Evolutionary conservation across 2,113 vertebrate genomes (phyloP).

Genomic region (Syrrhaptes paradoxus): DNA sequence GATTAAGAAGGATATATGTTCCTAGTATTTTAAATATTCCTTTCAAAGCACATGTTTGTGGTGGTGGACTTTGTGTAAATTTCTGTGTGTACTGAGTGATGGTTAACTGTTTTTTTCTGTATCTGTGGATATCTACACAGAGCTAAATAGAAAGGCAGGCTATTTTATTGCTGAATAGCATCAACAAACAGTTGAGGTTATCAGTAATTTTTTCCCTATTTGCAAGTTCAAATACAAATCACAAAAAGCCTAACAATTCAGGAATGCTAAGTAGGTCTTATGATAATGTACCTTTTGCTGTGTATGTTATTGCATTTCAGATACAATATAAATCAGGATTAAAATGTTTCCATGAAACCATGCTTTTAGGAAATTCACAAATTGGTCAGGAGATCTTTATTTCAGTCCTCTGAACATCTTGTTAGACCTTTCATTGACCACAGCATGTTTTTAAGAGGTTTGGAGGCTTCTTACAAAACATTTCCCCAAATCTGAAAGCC

Average conservation of each 20-base stretch:
- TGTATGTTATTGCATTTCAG: neutral
- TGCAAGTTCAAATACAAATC: constrained; percentile 7
- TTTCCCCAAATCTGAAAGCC: constrained; percentile 23
- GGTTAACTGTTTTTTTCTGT: neutral
- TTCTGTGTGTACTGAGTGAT: neutral
- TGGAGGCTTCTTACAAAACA: neutral
- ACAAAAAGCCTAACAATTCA: neutral
- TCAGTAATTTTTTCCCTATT: neutral
- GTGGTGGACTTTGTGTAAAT: neutral
- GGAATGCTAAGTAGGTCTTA: constrained; percentile 22
- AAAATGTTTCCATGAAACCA: neutral
- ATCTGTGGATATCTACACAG: neutral
- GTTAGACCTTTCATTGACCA: neutral
- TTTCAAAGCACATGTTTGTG: neutral
- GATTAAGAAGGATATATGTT: neutral
- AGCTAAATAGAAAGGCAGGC: neutral
- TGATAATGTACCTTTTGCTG: neutral
- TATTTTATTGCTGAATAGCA: neutral
- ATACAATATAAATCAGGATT: neutral
- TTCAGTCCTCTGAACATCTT: neutral
- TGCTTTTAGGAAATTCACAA: neutral
- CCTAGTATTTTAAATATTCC: neutral
- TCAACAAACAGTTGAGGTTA: neutral
- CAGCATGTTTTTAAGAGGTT: neutral
- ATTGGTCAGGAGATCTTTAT: neutral